Base-by-base conservation (phyloP, 92 coral and sea anemone species). In the Metridium senile region DNA sequence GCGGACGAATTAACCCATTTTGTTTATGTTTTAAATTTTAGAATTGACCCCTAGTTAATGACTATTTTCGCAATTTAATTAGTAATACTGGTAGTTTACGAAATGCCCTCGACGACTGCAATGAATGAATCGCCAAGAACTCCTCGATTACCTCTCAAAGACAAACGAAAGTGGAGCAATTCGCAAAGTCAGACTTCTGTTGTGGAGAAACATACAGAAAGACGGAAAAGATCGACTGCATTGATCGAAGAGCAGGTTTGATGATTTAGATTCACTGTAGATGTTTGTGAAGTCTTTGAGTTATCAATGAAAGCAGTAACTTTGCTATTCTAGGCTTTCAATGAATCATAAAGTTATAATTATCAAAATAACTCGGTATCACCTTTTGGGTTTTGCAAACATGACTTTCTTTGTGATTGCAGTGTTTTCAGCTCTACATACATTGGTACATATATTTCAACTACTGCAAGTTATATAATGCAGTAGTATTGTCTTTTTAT, bases 201-300 rank as follows among this genome's bases (percentile, higher is more conserved):
- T 4, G 76, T 56, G 13, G 70, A 68, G 61, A 57, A 27, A 32
- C 68, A 61, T 43, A 54, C 71, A 19, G 62, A 16, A 17, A 84
- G 76, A 58, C 89, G 68, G 64, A 91, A 91, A 76, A 77, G 91
- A 79, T 80, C 97, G 33, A 88, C 85, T 39, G 85, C 91, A 9
- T 63, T 89, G 78, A 74, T 91, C 66, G 85, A 89, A 32, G 97
- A 91, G 34, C 97, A 91, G 93, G 97, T 91, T 78, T n/a, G 70
- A 59, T 23, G 2, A 59, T 22, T 22, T 23, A 26, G 10, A 26
- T 26, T 22, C 3, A 8, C 4, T 10, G 3, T 26, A 7, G 9
- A 59, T 23, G 32, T 22, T 54, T 2, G 16, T 54, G 2, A 21
- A 4, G n/a, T n/a, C n/a, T n/a, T n/a, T n/a, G n/a, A n/a, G n/a